A percentile compares a stretch with the other conserved stretches of the same genome.
Conservation (phyloP, 53 echinoderm and acorn worm genomes). For the Echinometra lucunter region DNA sequence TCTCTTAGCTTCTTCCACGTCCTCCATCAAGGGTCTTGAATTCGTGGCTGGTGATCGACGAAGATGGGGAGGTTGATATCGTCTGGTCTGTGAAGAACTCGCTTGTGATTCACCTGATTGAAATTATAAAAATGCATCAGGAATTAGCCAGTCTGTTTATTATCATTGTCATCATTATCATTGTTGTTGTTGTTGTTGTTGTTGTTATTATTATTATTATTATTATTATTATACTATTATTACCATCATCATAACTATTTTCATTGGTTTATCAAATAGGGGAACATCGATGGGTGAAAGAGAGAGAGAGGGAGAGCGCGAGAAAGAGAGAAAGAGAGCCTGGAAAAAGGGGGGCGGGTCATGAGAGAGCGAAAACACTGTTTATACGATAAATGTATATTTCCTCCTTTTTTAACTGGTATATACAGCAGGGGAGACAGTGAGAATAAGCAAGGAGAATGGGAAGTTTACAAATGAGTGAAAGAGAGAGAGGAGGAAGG, state of each 20-base stretch:
- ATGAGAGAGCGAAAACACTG: neutral
- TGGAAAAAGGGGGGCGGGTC: neutral
- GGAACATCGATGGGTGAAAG: no score
- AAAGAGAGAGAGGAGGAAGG: no score
- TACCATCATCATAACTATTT: no score
- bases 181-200: no score
- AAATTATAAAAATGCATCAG: neutral
- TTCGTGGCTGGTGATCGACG: neutral
- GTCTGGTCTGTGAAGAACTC: conserved; percentile 18
- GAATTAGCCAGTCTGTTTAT: neutral
- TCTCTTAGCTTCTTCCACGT: conserved; percentile 55
- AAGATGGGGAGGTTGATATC: neutral
- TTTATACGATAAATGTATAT: neutral
- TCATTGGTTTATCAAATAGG: no score
- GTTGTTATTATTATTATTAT: no score
- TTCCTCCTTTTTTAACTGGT: neutral
- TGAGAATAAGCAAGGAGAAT: no score
- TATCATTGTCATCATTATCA: no score
- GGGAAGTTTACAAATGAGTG: no score
- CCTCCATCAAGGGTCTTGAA: conserved; percentile 24
- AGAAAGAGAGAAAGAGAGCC: no score
- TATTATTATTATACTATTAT: no score
- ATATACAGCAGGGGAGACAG: no score
- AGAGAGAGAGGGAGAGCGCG: neutral
- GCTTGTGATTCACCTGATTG: neutral